These are phyloP conservation scores for Labeo catla DNA, from an alignment of 2,113 vertebrate species.

Conservation along the genomic window DNA sequence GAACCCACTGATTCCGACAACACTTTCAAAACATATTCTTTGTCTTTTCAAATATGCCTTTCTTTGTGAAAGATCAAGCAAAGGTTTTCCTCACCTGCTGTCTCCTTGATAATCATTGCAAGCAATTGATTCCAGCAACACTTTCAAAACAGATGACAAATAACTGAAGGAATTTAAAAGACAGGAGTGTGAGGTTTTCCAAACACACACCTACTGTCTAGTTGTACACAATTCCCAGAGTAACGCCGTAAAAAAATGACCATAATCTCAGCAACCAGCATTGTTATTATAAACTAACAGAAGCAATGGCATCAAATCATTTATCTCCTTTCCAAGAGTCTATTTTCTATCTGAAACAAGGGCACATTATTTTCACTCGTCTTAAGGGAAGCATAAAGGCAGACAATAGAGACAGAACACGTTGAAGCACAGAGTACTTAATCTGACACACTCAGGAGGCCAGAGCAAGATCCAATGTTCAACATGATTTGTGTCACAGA, in stretches of 20 bases:
- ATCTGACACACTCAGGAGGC: background rate
- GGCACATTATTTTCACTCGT: background rate
- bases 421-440: background rate
- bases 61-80: background rate
- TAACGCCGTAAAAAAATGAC: background rate
- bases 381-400: background rate
- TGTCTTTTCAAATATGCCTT: background rate
- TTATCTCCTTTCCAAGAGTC: background rate
- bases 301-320: background rate
- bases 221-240: background rate
- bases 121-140: background rate
- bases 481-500: background rate
- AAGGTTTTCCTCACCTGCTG: background rate
- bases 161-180: background rate
- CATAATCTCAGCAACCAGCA: background rate
- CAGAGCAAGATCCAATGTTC: background rate
- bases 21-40: background rate
- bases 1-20: background rate
- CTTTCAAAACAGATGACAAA: background rate
- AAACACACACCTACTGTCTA: background rate
- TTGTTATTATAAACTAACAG: conserved; percentile 1
- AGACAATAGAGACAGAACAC: background rate
- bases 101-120: background rate
- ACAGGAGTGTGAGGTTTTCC: background rate
- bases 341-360: background rate